Conservation (phyloP, 2,888 invertebrate species). For the Cyrtodaria siliqua region DNA sequence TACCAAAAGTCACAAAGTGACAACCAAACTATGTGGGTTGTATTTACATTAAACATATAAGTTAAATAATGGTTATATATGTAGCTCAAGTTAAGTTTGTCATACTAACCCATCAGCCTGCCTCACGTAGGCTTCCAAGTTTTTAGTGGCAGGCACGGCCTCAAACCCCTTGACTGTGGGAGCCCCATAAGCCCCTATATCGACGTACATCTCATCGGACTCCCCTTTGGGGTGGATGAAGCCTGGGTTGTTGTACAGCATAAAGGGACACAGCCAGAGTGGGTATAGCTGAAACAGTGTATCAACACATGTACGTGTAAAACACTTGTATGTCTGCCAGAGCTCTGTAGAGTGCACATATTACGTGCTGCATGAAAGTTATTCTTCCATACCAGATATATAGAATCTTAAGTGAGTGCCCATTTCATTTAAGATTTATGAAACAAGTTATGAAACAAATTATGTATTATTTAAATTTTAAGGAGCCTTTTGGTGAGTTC, state of each 20-base stretch:
- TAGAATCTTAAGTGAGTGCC: too few species aligned
- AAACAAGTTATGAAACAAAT: too few species aligned
- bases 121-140: conserved; percentile 91
- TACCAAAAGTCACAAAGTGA: neutral
- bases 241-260: conserved; percentile 90
- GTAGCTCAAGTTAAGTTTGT: too few species aligned
- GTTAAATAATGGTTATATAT: too few species aligned
- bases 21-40: neutral
- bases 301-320: too few species aligned
- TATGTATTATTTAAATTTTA: too few species aligned
- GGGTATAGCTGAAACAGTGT: conserved; percentile 94
- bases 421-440: too few species aligned
- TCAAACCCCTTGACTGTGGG: conserved; percentile 89
- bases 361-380: too few species aligned
- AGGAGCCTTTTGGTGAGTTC: too few species aligned
- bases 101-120: conserved; percentile 89
- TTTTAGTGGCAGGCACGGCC: conserved; percentile 89
- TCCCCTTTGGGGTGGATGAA: conserved; percentile 89
- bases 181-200: conserved; percentile 93
- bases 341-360: too few species aligned
- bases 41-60: neutral
- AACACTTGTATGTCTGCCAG: too few species aligned
- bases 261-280: conserved; percentile 94
- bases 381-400: too few species aligned
- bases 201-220: conserved; percentile 90